Evolutionary conservation across 2,888 invertebrate species (phyloP), one percentile per base, ranked within the genome.

Genomic region (Neria commutata): DNA sequence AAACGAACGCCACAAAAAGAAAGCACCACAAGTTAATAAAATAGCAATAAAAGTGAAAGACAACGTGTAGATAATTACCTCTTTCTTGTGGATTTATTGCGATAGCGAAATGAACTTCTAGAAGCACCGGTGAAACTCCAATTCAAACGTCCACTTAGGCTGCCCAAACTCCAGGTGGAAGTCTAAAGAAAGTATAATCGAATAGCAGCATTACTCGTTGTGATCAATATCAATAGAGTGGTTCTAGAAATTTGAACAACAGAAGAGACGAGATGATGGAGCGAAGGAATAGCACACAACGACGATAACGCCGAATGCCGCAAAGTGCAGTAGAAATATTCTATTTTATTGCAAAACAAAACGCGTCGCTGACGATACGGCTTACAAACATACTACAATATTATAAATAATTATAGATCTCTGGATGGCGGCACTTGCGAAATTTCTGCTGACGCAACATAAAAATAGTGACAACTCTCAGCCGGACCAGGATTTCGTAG

Each of bases 81-180:
- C 61, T 72, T 73, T 25, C 69, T 62, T 23, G 57, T 67, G 53
- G 70, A 63, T 61, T 71, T 74, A 54, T 72, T 71, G 50, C 71
- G 74, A 59, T 72, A 66, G 23, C 67, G 70, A 26, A 66, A 72
- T 17, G 73, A 72, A 63, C 64, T 67, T 17, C 62, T 66, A n/a
- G 60, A 56, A 29, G 61, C 62, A 8, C 67, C 68, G 40, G 72
- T 67, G 65, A 71, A 76, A 64, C 73, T 75, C 74, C 72, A 76
- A 67, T 74, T 74, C 11, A 73, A 59, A 49, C 66, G 72, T 19
- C 68, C 69, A 55, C 70, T 69, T 40, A 73, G 69, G 55, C 74
- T 77, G 58, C 75, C 73, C 46, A 77, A 68, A 69, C 75, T 77
- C 76, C 78, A 77, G 54, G 69, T 68, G 51, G 78, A 77, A 24